phyloP scores from a whole-genome alignment of 2,113 vertebrate genomes.

The Thunnus maccoyii region DNA sequence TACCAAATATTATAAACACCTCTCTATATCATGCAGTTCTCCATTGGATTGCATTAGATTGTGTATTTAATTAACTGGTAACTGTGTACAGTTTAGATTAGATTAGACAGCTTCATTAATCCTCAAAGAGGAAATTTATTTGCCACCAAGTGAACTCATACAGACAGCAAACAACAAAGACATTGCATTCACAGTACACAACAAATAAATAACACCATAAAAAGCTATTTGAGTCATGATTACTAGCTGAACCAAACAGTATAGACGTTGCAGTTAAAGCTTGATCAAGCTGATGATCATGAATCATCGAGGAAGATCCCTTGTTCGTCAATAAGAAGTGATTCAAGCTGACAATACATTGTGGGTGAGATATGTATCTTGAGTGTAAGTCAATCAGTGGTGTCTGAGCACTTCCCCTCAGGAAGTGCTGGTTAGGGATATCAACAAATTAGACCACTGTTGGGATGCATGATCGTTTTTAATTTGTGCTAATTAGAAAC shows the following conservation, averaged over 20 bases:
- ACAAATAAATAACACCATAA: too few relatives aligned
- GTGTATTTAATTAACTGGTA: neutral
- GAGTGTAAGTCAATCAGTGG: neutral
- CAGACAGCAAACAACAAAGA: too few relatives aligned
- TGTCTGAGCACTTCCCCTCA: neutral
- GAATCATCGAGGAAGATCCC: neutral
- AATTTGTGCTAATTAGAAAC: neutral
- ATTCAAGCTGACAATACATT: too few relatives aligned
- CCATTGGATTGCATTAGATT: neutral
- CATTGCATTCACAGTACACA: too few relatives aligned
- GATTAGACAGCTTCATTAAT: too few relatives aligned
- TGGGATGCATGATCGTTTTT: neutral
- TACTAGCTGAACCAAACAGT: too few relatives aligned
- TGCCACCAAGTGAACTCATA: too few relatives aligned
- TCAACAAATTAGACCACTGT: neutral
- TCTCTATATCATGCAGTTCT: neutral
- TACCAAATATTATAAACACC: neutral
- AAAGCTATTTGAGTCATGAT: too few relatives aligned
- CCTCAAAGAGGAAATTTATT: too few relatives aligned
- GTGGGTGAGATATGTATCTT: neutral
- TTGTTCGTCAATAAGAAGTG: neutral
- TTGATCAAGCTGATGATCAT: too few relatives aligned
- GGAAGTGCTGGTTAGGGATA: too few relatives aligned
- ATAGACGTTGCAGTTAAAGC: too few relatives aligned
- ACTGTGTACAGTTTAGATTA: neutral